Base-by-base conservation (phyloP, 2,113 vertebrate genomes). In the Neomonachus schauinslandi region DNA sequence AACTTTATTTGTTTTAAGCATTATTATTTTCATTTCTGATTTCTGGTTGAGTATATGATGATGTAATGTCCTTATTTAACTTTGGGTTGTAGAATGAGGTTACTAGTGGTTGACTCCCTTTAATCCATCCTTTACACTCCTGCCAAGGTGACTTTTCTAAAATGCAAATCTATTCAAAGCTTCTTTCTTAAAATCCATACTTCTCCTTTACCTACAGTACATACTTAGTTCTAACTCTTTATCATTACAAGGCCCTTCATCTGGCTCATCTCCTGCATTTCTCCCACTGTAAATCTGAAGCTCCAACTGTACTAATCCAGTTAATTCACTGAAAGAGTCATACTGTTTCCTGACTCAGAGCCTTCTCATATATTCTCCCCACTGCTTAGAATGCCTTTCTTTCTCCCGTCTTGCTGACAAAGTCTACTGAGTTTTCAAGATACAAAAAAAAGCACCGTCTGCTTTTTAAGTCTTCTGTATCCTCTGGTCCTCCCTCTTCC, bases 1-100 rank as follows among this genome's bases (percentile, higher is more conserved):
- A 91, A 31, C 81, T 97, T 96, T 91, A 33, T 72, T n/a, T 94
- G 12, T 85, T 96, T 96, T 92, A 94, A 94, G 12, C 65, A 67
- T 95, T 89, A 5, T 94, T 88, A 26, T 76, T 91, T 95, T 94
- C 89, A 55, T 87, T 63, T 93, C 36, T 81, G 31, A 53, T 85
- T 18, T 31, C 46, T 95, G 71, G 36, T 86, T 94, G 28, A 86
- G 65, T 91, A 4, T 76, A 26, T 79, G 42, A 22, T 76, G 67
- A 95, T 84, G 9, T 63, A 89, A 51, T 76, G 77, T 77, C 55
- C 39, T 61, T 89, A 67, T 21, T 82, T 91, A 89, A 96, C 42
- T 88, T 77, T 74, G 57, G 8, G 2, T 67, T 67, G 39, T 82
- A 55, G 42, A 71, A 85, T 95, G 86, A 92, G 46, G 39, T 95